phyloP scores from a whole-genome alignment of 2,797 vertebrate species.

The Enteromius treurensis region DNA sequence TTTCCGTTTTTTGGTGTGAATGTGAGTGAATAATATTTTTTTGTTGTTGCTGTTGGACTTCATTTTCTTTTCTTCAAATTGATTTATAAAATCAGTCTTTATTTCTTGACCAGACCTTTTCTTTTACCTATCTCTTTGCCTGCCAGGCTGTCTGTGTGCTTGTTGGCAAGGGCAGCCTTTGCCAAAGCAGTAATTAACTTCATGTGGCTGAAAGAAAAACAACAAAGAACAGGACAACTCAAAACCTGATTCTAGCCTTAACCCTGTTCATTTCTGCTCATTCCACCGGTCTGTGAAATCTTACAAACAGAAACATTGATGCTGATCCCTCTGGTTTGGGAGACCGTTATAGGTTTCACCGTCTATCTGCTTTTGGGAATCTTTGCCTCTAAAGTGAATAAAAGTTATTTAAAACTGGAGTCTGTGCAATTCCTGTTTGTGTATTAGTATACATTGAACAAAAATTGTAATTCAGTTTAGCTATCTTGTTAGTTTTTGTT shows the following conservation, averaged over 20 bases:
- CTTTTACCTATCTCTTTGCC: slow-evolving; percentile 45
- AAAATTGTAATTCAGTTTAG: neutral
- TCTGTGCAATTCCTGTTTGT: slow-evolving; percentile 27
- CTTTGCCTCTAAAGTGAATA: slow-evolving; percentile 83
- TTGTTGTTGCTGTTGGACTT: slow-evolving; percentile 66
- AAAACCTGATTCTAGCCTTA: slow-evolving; percentile 84
- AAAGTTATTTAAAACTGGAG: slow-evolving; percentile 83
- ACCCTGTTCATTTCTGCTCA: slow-evolving; percentile 70
- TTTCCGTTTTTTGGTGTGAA: slow-evolving; percentile 68
- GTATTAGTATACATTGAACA: neutral
- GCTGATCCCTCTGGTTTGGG: slow-evolving; percentile 64
- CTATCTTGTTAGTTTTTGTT: neutral
- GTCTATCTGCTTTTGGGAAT: slow-evolving; percentile 79
- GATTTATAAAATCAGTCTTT: slow-evolving; percentile 63
- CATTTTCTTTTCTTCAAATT: slow-evolving; percentile 59
- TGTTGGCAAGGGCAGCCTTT: slow-evolving; percentile 65
- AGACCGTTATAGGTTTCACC: slow-evolving; percentile 78
- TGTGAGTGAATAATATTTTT: slow-evolving; percentile 68
- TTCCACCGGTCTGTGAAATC: slow-evolving; percentile 65
- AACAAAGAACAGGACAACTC: slow-evolving; percentile 61
- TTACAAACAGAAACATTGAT: slow-evolving; percentile 66
- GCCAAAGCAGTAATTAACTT: slow-evolving; percentile 72
- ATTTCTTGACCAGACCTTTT: slow-evolving; percentile 54
- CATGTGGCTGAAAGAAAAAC: slow-evolving; percentile 63
- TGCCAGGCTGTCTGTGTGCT: slow-evolving; percentile 53